Conservation (phyloP, 2,113 vertebrate species). For the Chaetorhynchus papuensis region DNA sequence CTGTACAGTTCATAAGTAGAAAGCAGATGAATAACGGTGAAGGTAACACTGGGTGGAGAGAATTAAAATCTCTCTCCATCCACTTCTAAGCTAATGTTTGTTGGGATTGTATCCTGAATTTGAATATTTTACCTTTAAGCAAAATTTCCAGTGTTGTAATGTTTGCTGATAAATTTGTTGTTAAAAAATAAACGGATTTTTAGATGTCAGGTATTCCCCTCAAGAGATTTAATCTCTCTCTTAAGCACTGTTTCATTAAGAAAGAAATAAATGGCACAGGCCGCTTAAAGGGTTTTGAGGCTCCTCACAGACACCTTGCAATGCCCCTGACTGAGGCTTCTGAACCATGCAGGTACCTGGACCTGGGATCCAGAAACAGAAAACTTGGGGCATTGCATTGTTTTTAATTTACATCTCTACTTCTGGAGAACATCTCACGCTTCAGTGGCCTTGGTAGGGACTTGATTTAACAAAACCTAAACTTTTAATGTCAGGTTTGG, state of each 20-base stretch:
- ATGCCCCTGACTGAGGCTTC: background rate
- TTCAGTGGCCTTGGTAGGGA: background rate
- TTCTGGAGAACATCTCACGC: background rate
- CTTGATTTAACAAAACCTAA: background rate
- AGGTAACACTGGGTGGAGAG: background rate
- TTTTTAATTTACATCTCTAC: background rate
- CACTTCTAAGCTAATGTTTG: background rate
- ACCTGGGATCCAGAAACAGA: background rate
- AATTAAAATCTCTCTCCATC: background rate
- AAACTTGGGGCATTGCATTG: background rate
- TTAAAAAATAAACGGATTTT: background rate
- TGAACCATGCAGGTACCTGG: background rate
- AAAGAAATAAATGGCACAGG: background rate
- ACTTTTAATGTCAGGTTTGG: background rate
- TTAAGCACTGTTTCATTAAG: background rate
- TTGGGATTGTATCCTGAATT: background rate
- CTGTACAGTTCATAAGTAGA: background rate
- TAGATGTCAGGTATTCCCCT: background rate
- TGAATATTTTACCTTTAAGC: background rate
- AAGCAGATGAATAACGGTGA: background rate
- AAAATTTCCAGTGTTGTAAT: background rate
- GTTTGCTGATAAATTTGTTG: background rate
- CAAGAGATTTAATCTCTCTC: background rate
- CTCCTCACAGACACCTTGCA: rapidly evolving
- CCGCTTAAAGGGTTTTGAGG: background rate